Evolutionary conservation across 2,113 vertebrate genomes (phyloP).

Genomic region (Felis chaus): DNA sequence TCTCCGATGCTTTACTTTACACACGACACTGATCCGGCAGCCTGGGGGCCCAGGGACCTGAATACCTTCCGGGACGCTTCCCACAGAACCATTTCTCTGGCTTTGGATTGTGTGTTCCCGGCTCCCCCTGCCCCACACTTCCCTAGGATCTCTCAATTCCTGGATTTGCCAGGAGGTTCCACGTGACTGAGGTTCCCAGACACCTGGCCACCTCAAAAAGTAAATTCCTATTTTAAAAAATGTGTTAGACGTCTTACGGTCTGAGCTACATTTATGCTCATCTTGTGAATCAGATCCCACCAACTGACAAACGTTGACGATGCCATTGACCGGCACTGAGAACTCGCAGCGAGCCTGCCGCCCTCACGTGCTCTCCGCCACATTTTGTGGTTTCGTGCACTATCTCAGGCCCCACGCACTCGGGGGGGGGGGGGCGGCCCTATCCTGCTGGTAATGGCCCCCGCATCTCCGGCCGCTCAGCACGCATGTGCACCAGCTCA

Average conservation of each 20-base stretch:
- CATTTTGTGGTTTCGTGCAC: fast-evolving
- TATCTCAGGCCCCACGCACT: fast-evolving
- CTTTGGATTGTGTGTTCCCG: no score
- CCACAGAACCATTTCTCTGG: background rate
- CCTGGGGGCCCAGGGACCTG: fast-evolving
- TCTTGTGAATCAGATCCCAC: background rate
- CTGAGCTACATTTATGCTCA: background rate
- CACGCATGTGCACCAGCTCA: background rate
- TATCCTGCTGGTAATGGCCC: no score
- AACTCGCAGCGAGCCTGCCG: no score
- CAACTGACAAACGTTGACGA: background rate
- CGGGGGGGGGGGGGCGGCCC: no score
- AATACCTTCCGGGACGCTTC: background rate
- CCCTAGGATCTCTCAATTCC: background rate
- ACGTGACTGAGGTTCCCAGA: background rate
- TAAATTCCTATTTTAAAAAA: background rate
- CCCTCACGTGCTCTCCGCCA: background rate
- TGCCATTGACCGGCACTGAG: background rate
- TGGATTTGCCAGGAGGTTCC: background rate
- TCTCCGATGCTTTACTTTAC: background rate
- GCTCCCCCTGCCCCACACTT: background rate
- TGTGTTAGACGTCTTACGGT: background rate
- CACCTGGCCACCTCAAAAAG: background rate
- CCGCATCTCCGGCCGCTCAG: background rate
- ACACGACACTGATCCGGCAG: background rate